Evolutionary conservation across 53 echinoderm and acorn worm genomes (phyloP).

Genomic region (Zoroaster sp.): DNA sequence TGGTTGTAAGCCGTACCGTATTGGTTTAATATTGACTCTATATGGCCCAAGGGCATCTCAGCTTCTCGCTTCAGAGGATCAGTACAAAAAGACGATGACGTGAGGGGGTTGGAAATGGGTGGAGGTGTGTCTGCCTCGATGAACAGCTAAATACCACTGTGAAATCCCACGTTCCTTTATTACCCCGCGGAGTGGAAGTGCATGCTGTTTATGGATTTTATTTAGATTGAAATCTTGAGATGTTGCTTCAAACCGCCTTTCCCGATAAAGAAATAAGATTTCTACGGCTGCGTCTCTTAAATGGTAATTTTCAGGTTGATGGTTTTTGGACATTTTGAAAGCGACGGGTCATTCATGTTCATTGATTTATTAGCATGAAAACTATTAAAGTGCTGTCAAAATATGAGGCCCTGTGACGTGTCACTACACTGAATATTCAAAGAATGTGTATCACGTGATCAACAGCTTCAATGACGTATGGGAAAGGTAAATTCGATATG

Average conservation of each 20-base stretch:
- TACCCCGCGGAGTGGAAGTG: neutral
- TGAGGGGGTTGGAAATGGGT: conserved; percentile 3
- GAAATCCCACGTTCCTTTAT: neutral
- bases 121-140: neutral
- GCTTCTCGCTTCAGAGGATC: neutral
- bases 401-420: too few species aligned
- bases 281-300: neutral
- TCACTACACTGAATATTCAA: too few species aligned
- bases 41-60: neutral
- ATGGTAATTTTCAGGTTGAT: too few species aligned
- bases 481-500: too few species aligned
- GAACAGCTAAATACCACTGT: neutral
- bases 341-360: too few species aligned
- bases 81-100: neutral
- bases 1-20: too few species aligned
- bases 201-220: conserved; percentile 20
- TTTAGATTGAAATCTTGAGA: neutral
- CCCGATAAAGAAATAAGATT: neutral
- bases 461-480: too few species aligned
- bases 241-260: neutral
- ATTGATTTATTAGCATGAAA: too few species aligned
- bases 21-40: conserved; percentile 45
- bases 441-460: too few species aligned
- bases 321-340: too few species aligned
- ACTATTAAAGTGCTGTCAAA: too few species aligned